Evolutionary conservation across 2,888 invertebrate genomes (phyloP), one percentile per base, ranked within the genome.

Genomic region (Phaonia tiefii): DNA sequence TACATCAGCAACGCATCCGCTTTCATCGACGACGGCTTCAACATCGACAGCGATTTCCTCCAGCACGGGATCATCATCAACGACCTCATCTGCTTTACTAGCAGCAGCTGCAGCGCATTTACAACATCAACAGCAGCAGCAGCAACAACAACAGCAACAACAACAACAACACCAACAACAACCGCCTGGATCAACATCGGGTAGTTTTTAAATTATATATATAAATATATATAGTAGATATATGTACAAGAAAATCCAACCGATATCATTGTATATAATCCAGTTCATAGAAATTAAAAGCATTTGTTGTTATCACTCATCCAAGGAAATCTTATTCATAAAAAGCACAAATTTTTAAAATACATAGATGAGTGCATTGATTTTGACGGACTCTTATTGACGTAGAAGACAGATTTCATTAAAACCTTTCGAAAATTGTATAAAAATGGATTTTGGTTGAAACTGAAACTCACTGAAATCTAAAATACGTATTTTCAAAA

Each of bases 11-110:
- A 77, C 85, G 71, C 26, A 76, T 5, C 42, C 70, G 13, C 10
- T 73, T 25, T 58, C 83, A 51, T 71, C 79, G 11, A 58, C 83
- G 37, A 70, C 79, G 10, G 65, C 83, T 17, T 51, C 82, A 82
- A 84, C 46, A 71, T 56, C 77, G 4, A 26, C 82, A 54, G 42
- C 63, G 17, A 17, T 2, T 17, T 31, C 58, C 15, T 17, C 15
- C 13, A 15, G n/a, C 15, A 66, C 4, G 22, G 44, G 46, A 42
- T 56, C 72, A 60, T 60, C 76, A 17, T 66, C 81, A 49, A 71
- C 81, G 39, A 80, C 75, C 44, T 75, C 77, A 17, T 56, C 76
- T 0, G 46, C 74, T 3, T 26, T 75, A 17, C 31, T 71, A 22
- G 75, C 74, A 39, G 69, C 76, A 17, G 73, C 79, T 11, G 60